phyloP scores from a whole-genome alignment of 2,113 vertebrate species.

The Pholis gunnellus region DNA sequence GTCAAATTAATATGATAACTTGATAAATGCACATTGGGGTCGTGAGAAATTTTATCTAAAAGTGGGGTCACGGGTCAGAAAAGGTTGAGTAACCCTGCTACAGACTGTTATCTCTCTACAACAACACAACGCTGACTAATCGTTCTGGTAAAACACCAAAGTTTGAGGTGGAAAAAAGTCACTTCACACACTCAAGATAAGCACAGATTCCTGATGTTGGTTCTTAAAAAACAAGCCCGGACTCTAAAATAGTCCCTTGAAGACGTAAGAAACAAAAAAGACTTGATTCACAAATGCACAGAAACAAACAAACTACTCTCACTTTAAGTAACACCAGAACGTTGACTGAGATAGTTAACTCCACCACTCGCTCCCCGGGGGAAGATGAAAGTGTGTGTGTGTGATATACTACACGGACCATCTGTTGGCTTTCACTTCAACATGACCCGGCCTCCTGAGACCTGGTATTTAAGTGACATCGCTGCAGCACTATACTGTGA shows the following conservation, averaged over 20 bases:
- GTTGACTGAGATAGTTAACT: constrained; percentile 22
- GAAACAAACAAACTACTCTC: neutral
- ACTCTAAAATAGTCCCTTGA: neutral
- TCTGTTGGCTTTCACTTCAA: constrained; percentile 23
- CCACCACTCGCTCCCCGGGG: constrained; percentile 33
- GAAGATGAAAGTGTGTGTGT: neutral
- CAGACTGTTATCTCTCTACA: neutral
- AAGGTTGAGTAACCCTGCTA: neutral
- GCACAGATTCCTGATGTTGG: neutral
- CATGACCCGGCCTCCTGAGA: constrained; percentile 14
- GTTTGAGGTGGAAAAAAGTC: neutral
- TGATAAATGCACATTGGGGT: neutral
- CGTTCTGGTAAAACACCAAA: neutral
- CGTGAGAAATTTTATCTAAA: constrained; percentile 1
- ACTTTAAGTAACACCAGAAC: neutral
- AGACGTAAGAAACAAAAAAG: neutral
- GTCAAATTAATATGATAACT: neutral
- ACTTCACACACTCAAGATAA: neutral
- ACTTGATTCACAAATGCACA: neutral
- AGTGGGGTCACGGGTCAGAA: neutral
- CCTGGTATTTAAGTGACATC: constrained; percentile 27
- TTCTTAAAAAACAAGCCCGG: neutral
- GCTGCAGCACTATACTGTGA: neutral
- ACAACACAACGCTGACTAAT: neutral
- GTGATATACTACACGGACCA: constrained; percentile 23